Evolutionary conservation across 2,888 invertebrate species (phyloP), one percentile per base, ranked within the genome.

Genomic region (Timandra comae): DNA sequence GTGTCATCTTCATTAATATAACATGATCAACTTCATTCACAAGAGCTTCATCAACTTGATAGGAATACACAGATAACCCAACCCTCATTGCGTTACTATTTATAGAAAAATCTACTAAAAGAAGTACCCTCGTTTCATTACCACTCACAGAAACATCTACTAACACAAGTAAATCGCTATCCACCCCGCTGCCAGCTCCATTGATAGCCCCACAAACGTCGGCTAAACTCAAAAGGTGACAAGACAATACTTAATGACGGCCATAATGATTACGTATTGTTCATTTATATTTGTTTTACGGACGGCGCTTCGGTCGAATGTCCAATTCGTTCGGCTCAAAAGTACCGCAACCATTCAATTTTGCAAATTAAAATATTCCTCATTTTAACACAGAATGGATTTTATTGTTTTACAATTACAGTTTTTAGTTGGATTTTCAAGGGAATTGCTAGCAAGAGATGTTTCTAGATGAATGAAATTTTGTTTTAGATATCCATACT

Each of bases 221-320:
- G 81, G 79, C 62, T 48, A 58, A 63, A 59, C 59, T 70, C 62
- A 66, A 76, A 78, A 69, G 65, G 63, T 62, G 68, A 70, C 68
- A 71, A 75, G 73, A 80, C 82, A 78, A 79, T 76, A 64, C 64
- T 59, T 74, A 76, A 78, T 64, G 73, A 72, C 66, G 54, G 59
- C 53, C 57, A 67, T 78, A 79, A 80, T 78, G 69, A 81, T 68
- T 66, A 60, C 56, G 65, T 64, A 75, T 78, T 80, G 78, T 77
- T 57, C 56, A 59, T 62, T 61, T 63, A 42, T 16, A 16, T 16
- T 16, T 16, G 16, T 16, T 16, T 16, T 16, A 16, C 16, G 16
- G 16, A 16, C 16, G 16, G 16, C 16, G 16, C 16, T 16, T 16
- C 16, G 16, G 16, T 6, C 16, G n/a, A n/a, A n/a, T n/a, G n/a